A percentile compares a stretch with the other conserved stretches of the same genome.
These are phyloP conservation scores for Harpalus rufipes DNA, from an alignment of 2,888 invertebrate species.

Conservation along the genomic window DNA sequence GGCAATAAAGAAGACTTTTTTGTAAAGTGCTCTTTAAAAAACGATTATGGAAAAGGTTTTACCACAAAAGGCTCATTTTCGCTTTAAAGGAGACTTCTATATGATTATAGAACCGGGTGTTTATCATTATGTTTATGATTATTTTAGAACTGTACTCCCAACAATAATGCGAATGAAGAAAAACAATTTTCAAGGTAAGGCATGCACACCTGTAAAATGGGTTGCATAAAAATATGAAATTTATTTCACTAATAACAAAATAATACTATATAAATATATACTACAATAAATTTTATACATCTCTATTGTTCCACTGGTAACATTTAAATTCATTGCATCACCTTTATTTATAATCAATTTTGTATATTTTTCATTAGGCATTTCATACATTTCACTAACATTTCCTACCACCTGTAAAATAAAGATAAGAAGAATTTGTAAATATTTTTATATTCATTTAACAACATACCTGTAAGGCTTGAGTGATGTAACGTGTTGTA, in stretches of 20 bases:
- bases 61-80: no score
- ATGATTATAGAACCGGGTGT: no score
- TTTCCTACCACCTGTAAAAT: conserved; percentile 37
- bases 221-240: neutral
- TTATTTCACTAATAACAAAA: conserved; percentile 34
- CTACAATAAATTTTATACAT: conserved; percentile 38
- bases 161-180: conserved; percentile 9
- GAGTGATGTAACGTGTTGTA: conserved; percentile 81
- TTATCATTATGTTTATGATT: conserved; percentile 36
- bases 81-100: no score
- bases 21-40: no score
- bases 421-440: conserved; percentile 43
- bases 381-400: conserved; percentile 23
- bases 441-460: conserved; percentile 19
- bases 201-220: neutral
- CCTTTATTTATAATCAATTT: conserved; percentile 14
- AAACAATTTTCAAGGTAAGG: conserved; percentile 12
- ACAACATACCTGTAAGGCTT: conserved; percentile 61
- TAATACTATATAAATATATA: conserved; percentile 38
- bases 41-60: no score
- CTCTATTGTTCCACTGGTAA: conserved; percentile 11
- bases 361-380: conserved; percentile 44
- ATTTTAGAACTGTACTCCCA: conserved; percentile 27
- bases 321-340: conserved; percentile 13
- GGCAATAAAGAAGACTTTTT: no score